Percentiles rank a stretch among this genome's conserved stretches.
phyloP scores from a whole-genome alignment of 2,797 vertebrate species.

The Rhynchotus rufescens region DNA sequence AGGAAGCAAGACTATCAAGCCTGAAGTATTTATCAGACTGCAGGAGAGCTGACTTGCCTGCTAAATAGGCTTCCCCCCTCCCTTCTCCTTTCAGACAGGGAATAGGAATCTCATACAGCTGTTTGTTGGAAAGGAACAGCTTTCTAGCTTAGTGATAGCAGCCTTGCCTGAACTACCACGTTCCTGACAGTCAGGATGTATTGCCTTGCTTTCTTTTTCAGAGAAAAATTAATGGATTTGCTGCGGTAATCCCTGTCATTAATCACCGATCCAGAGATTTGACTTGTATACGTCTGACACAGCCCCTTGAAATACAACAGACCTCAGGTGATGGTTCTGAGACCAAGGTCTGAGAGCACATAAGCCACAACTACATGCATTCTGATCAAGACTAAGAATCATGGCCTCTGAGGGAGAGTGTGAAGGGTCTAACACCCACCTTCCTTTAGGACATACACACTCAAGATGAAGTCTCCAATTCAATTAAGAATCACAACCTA shows the following conservation, averaged over 20 bases:
- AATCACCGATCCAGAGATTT: background rate
- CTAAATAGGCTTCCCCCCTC: conserved; percentile 23
- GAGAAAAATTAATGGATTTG: conserved; percentile 29
- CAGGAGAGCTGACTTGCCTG: conserved; percentile 45
- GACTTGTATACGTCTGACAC: background rate
- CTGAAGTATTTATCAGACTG: conserved; percentile 58
- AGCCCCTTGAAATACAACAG: background rate
- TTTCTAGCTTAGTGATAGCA: background rate
- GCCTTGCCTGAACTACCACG: background rate
- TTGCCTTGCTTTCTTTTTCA: background rate
- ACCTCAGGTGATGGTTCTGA: background rate
- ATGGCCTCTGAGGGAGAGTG: fast-evolving
- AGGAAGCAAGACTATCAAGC: conserved; percentile 16
- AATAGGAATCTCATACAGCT: background rate
- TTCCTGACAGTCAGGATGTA: conserved; percentile 52
- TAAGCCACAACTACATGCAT: fast-evolving
- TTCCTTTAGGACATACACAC: background rate
- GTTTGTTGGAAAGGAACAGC: conserved; percentile 45
- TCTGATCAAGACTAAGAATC: background rate
- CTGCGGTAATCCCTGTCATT: conserved; percentile 1
- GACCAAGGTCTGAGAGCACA: background rate
- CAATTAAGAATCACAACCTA: fast-evolving
- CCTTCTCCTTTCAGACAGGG: conserved; percentile 6
- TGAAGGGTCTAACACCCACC: background rate
- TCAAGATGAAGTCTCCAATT: background rate